Conservation (phyloP, 2,888 invertebrate species). For the Xylocampa areola region DNA sequence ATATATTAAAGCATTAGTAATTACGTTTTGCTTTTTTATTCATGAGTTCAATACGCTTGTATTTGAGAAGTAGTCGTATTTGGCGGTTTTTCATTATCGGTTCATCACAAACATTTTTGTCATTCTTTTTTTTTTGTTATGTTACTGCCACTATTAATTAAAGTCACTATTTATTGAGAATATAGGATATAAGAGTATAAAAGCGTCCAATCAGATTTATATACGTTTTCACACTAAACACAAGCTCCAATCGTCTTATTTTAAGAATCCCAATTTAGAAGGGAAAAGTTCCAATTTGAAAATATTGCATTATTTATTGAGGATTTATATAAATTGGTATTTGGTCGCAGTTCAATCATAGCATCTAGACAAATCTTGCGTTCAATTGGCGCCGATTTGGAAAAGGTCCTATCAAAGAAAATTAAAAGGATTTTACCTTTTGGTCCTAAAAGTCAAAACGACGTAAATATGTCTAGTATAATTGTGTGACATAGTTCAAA, state of each 20-base stretch:
- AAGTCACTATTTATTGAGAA: too few relatives aligned
- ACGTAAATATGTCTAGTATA: too few relatives aligned
- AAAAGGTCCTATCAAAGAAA: background rate
- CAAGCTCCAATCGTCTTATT: constrained; percentile 43
- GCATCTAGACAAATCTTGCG: constrained; percentile 13
- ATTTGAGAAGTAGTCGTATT: too few relatives aligned
- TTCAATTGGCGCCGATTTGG: background rate
- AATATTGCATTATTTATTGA: constrained; percentile 60
- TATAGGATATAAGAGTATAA: constrained; percentile 6
- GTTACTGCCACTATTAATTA: too few relatives aligned
- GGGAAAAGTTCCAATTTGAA: constrained; percentile 58
- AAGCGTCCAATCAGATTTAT: constrained; percentile 27
- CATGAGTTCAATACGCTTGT: too few relatives aligned
- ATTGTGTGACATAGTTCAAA: too few relatives aligned
- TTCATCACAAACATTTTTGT: background rate
- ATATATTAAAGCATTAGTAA: too few relatives aligned
- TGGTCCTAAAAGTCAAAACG: background rate
- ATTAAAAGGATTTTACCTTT: background rate
- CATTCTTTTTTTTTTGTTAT: background rate
- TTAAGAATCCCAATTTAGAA: constrained; percentile 33
- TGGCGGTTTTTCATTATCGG: too few relatives aligned
- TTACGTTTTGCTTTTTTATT: too few relatives aligned
- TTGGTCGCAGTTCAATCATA: constrained; percentile 23
- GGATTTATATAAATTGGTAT: constrained; percentile 58
- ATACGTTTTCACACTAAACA: constrained; percentile 31